These are phyloP conservation scores for Heteromyza rotundicornis DNA, from an alignment of 2,888 invertebrate species.

Conservation along the genomic window DNA sequence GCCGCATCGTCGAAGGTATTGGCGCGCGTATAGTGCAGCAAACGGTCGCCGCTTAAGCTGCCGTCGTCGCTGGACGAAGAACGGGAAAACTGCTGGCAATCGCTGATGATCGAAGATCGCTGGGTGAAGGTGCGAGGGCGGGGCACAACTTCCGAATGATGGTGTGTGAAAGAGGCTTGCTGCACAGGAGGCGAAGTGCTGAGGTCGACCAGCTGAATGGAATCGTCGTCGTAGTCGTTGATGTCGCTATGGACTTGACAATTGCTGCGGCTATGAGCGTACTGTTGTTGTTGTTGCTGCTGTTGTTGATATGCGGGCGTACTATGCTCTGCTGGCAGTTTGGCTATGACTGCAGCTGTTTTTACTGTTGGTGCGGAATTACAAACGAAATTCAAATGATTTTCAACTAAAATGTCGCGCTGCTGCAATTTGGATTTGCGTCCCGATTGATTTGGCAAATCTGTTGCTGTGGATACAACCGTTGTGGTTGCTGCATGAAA, in stretches of 20 bases:
- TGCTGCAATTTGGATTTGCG: conserved; percentile 29
- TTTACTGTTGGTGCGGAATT: conserved; percentile 11
- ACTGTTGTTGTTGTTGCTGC: conserved; percentile 24
- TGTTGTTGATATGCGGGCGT: conserved; percentile 20
- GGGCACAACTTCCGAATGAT: neutral
- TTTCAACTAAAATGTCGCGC: conserved; percentile 34
- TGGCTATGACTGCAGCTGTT: conserved; percentile 20
- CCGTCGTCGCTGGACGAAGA: conserved; percentile 47
- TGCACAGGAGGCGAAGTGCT: conserved; percentile 34
- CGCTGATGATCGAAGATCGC: conserved; percentile 24
- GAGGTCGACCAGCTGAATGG: conserved; percentile 44
- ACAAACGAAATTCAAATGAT: conserved; percentile 35
- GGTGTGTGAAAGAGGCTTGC: conserved; percentile 14
- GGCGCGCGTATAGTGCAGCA: conserved; percentile 30
- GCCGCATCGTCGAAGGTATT: conserved; percentile 55
- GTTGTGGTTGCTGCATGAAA: neutral
- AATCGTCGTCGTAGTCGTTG: conserved; percentile 21
- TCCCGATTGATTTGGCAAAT: conserved; percentile 10
- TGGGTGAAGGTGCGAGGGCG: neutral
- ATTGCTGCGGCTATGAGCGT: neutral
- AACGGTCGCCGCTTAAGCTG: conserved; percentile 24
- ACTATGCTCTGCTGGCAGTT: conserved; percentile 27
- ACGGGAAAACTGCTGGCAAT: conserved; percentile 19
- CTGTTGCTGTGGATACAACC: conserved; percentile 4
- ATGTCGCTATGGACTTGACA: neutral